phyloP scores from a whole-genome alignment of 2,888 invertebrate genomes.

The Cosmopolites sordidus region DNA sequence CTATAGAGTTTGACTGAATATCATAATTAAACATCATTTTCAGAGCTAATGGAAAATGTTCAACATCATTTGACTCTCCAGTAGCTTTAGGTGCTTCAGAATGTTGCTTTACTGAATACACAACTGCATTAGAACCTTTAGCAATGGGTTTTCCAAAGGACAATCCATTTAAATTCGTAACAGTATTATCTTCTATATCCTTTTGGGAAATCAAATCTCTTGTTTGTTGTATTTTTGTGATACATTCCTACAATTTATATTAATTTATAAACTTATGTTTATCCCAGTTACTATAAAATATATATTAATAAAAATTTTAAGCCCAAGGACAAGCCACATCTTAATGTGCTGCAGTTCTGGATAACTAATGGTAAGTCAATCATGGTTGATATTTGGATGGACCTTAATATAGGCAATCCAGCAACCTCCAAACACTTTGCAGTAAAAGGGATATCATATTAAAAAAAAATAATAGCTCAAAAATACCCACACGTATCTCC shows the following conservation, averaged over 20 bases:
- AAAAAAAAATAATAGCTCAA: background rate
- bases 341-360: too few species aligned
- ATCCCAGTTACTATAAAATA: too few species aligned
- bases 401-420: too few species aligned
- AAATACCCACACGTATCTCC: slow-evolving; percentile 63
- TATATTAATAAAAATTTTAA: too few species aligned
- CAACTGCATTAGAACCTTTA: slow-evolving; percentile 78
- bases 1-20: slow-evolving; percentile 72
- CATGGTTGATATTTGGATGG: too few species aligned
- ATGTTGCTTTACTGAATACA: slow-evolving; percentile 58
- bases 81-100: background rate
- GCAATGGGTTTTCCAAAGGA: slow-evolving; percentile 67
- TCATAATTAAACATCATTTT: slow-evolving; percentile 93
- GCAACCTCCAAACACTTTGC: too few species aligned
- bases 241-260: background rate
- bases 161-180: slow-evolving; percentile 18
- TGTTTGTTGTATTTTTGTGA: slow-evolving; percentile 18
- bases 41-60: slow-evolving; percentile 65
- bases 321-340: too few species aligned
- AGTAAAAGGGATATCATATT: background rate
- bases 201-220: slow-evolving; percentile 8
- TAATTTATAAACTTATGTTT: too few species aligned
- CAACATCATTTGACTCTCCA: slow-evolving; percentile 26
- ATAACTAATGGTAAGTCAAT: too few species aligned
- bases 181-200: slow-evolving; percentile 5